Base-by-base conservation (phyloP, 2,797 vertebrate genomes). In the Onychomys leucogaster region DNA sequence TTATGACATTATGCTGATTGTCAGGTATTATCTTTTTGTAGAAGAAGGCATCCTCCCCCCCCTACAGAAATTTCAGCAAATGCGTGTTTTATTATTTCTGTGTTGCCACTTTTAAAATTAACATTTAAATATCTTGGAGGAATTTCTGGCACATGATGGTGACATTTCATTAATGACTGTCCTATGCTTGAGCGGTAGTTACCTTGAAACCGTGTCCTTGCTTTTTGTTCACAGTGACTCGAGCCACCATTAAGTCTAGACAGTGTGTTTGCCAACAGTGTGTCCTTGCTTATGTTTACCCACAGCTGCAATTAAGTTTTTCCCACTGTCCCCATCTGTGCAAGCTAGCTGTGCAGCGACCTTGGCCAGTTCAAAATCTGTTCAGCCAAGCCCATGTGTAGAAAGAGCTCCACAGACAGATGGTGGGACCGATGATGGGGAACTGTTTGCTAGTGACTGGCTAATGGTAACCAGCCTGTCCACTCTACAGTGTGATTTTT, bases 221-320 rank as follows among this genome's bases (percentile, higher is more conserved):
- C 63, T 61, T 88, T 95, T 80, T 95, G 34, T 92, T 52, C 76
- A 85, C 16, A 0, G 49, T 67, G 95, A 95, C 94, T 83, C 94
- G 37, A 88, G 91, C 86, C 83, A 89, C 94, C 37, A 43, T 95
- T 89, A 82, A 88, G 96, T 95, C 95, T 97, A 92, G 96, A 95
- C 93, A 83, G 43, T 8, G 21, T 94, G n/a, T 95, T 75, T 95
- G 83, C 96, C 92, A 91, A 41, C 89, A 71, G 34, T 77, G 94
- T 97, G 97, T 97, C 97, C 96, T 94, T 95, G 96, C 92, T 94
- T 94, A 92, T 97, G 80, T 98, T 92, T 94, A 90, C 93, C 92
- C 96, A 95, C 94, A 95, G 93, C 97, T 97, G 96, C 93, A 97
- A 32, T 97, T 97, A 97, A 73, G 90, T 90, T 96, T 97, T 96